Base-by-base conservation (phyloP, 2,888 invertebrate species). In the Leptinotarsa juncta region DNA sequence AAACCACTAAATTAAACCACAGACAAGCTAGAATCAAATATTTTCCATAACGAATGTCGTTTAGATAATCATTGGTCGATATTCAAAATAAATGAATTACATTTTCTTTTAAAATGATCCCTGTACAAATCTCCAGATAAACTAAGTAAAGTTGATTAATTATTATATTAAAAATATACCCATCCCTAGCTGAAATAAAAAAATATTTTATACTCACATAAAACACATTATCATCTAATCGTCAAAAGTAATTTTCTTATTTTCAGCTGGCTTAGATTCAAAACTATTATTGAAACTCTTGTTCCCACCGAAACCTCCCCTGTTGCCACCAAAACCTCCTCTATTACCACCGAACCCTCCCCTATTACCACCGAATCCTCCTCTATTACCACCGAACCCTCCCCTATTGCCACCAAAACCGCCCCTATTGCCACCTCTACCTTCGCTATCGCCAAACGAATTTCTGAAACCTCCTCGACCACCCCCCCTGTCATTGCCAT, bases 221-320 rank as follows among this genome's bases (percentile, higher is more conserved):
- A 66, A 67, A 60, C 26, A 75, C 70, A 78, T 67, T 65, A 55
- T 57, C 55, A 77, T 73, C 80, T 86, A 86, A 77, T 93, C 85
- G 78, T 87, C 93, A 86, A 94, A 94, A 71, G 90, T 91, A 75
- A 94, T 94, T 89, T 94, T 94, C 89, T 94, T 95, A 87, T 94
- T 95, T 87, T 93, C 92, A 76, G 87, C 80, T n/a, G 90, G 77
- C 75, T 85, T 83, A n/a, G 76, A 89, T 88, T 89, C 92, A 82
- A 92, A 93, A 84, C 92, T 92, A 84, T 91, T 91, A 84, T 91
- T 92, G 82, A 90, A 90, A 62, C 92, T 18, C 82, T 91, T 91
- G 82, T 91, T 91, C 81, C 89, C 85, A 12, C 86, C 85, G 62
- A 85, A 65, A 23, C 75, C 84, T 4, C 86, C 85, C 60, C 86